A percentile compares a stretch with the other conserved stretches of the same genome.
Evolutionary conservation across 2,797 vertebrate species (phyloP).

Genomic region (Acrossocheilus fasciatus): DNA sequence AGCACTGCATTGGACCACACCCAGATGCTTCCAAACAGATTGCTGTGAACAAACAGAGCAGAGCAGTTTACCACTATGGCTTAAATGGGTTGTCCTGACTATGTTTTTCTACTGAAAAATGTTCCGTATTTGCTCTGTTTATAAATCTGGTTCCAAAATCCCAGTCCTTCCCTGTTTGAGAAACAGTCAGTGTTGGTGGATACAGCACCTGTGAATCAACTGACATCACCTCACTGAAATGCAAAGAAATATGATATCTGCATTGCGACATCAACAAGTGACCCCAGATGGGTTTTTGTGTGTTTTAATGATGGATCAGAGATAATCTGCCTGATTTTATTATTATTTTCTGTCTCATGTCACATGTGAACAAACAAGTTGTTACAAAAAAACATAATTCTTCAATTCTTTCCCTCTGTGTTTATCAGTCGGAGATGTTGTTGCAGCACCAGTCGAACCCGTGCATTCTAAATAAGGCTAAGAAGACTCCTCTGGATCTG

Average conservation of each 20-base stretch:
- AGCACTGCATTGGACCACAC: neutral
- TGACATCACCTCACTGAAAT: constrained; percentile 34
- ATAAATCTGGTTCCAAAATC: neutral
- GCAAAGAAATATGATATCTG: constrained; percentile 24
- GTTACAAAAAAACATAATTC: neutral
- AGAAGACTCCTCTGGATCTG: constrained; percentile 92
- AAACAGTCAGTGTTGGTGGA: constrained; percentile 21
- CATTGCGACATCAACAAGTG: constrained; percentile 22
- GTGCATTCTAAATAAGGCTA: constrained; percentile 87
- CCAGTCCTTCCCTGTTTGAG: neutral
- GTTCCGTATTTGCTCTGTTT: neutral
- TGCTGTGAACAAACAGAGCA: neutral
- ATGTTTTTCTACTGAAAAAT: neutral
- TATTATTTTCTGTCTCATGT: neutral
- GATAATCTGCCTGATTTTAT: neutral
- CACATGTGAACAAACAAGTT: neutral
- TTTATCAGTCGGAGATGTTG: constrained; percentile 89
- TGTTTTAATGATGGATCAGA: constrained; percentile 77
- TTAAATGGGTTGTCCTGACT: neutral
- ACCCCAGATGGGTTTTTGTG: neutral
- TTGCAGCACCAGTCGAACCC: constrained; percentile 96
- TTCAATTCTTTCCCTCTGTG: neutral
- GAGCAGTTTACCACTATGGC: neutral
- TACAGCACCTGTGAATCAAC: constrained; percentile 33
- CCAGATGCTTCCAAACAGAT: neutral